Evolutionary conservation across 2,113 vertebrate genomes (phyloP), one percentile per base, ranked within the genome.

Genomic region (Hucho hucho): DNA sequence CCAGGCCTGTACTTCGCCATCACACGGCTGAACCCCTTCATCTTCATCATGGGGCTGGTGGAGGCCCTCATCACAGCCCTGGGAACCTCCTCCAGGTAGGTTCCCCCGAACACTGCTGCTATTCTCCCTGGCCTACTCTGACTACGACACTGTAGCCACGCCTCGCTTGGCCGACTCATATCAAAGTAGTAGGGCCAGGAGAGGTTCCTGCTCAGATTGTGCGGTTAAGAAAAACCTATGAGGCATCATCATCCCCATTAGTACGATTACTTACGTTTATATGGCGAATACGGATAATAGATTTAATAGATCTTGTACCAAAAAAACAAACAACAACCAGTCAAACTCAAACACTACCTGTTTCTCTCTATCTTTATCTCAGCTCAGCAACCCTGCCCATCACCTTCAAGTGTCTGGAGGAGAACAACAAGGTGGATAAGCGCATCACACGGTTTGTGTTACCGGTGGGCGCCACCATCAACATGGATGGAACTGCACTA

Each of bases 401-500:
- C 88, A 99, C 97, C 4, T 99, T 99, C 81, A 98, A 95, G 78
- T 99, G 97, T 75, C 91, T 99, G 84, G 97, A 98, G 86, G 96
- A 98, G 84, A 98, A 97, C 90, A 98, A 97, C 26, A 93, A 91
- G 3, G 95, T 98, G 32, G 97, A 99, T 83, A 99, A 98, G 78
- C 90, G 97, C 1, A 92, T 99, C 83, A 98, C 97, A 18, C 95
- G 97, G 72, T 98, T 99, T 3, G 94, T 99, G 72, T 91, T 99
- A 14, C 97, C 97, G 0, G 96, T 99, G 9, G 97, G 97, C 3
- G 97, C 97, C 73, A 98, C 97, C 76, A 98, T 98, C 83, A 98
- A 98, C 90, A 98, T 98, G 97, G 97, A 98, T 0, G 97, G 97
- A 65, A 99, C 97, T 0, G 97, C 97, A 47, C 92, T 99, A 77